phyloP scores from a whole-genome alignment of 2,113 vertebrate species.

The Stegostoma tigrinum region DNA sequence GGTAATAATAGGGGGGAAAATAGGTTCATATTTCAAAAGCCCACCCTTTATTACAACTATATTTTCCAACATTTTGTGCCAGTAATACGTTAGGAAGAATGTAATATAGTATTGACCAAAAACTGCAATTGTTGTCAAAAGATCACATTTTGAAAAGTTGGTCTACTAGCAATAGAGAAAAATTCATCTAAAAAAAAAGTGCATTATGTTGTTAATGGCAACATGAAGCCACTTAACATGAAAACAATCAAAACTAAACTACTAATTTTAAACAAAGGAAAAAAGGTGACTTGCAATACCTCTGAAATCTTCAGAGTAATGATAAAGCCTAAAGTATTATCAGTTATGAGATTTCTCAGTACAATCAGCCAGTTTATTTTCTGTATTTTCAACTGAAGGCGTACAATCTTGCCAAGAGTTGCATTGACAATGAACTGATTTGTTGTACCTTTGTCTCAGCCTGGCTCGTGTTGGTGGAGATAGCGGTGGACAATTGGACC shows the following conservation, averaged over 20 bases:
- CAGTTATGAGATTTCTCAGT: neutral
- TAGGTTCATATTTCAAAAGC: neutral
- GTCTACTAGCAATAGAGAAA: neutral
- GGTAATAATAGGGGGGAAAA: too few species aligned
- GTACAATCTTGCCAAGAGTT: neutral
- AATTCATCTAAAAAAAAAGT: neutral
- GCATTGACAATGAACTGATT: neutral
- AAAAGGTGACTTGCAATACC: neutral
- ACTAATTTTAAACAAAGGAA: neutral
- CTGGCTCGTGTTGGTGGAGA: neutral
- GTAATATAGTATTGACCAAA: neutral
- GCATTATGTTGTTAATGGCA: neutral
- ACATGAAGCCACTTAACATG: neutral
- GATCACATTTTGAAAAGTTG: neutral
- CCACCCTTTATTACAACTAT: neutral
- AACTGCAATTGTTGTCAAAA: neutral
- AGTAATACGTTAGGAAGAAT: neutral
- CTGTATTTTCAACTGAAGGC: neutral
- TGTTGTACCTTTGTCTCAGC: neutral
- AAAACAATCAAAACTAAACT: neutral
- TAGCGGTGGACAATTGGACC: too few species aligned
- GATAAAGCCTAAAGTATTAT: neutral
- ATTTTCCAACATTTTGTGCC: neutral
- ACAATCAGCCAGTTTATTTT: neutral
- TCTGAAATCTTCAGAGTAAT: neutral